Base-by-base conservation (phyloP, 2,797 vertebrate genomes). In the Mus caroli region DNA sequence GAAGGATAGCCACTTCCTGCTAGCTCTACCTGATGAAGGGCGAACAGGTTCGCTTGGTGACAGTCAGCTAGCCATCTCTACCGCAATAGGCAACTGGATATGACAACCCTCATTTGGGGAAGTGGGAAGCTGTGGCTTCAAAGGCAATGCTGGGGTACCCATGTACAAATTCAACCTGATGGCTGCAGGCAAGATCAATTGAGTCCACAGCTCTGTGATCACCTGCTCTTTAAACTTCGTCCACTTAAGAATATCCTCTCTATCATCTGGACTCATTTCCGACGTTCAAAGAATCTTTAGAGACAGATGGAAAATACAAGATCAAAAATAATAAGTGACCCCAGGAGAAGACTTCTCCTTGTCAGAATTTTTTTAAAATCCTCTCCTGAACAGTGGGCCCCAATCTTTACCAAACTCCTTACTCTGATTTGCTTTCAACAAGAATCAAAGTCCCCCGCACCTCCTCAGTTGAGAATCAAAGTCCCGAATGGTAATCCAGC, bases 241-340 rank as follows among this genome's bases (percentile, higher is more conserved):
- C 91, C 75, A 96, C 90, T 95, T 93, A 15, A 34, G 88, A 93
- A 93, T 94, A 78, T 80, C 71, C 73, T 34, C 69, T 80, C 67
- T 85, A 88, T 85, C 90, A 93, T 92, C 88, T 79, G 95, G 88
- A 92, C 56, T 97, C 88, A 95, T 96, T 96, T 97, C 87, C 80
- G 90, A 87, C 46, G 78, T 91, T 95, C 94, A 97, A 95, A 97
- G 92, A 90, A 20, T 60, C 96, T 91, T 97, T 94, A 84, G 85
- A 96, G 90, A 92, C 64, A 83, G 73, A 73, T 91, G 82, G 90
- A 85, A 97, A 92, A 95, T 46, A 92, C 52, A 5, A 96, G 92
- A 97, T 97, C 82, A 96, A 96, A 97, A 93, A 43, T 77, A 82
- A 11, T 94, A 94, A 96, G 87, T 71, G 67, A 91, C 91, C 88